Base-by-base conservation (phyloP, 2,113 vertebrate species). In the Rana temporaria region DNA sequence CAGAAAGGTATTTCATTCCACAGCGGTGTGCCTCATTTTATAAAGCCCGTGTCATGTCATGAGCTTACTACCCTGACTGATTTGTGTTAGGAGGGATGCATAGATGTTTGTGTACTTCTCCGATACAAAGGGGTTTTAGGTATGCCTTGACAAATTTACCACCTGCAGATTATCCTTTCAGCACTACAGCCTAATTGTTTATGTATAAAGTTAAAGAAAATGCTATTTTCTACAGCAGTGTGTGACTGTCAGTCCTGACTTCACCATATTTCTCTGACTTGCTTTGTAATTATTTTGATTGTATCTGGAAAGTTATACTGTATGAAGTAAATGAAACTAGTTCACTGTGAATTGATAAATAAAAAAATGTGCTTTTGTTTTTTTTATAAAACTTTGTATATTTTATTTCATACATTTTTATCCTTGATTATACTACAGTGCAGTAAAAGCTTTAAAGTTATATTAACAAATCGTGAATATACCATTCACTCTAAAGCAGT, bases 341-440 rank as follows among this genome's bases (percentile, higher is more conserved):
- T 12, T 74, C 71, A 74, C 71, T 74, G 71, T 74, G 71, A 74
- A 59, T 38, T 16, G 55, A 38, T 57, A 60, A 22, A 74, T 59
- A 59, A 74, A 74, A 74, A 57, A 30, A 30, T 30, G 53, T 69
- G 18, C 19, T 69, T 71, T n/a, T n/a, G n/a, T n/a, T 17, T 26
- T 26, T 48, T 68, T 69, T 52, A 11, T 48, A 48, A 48, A 48
- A 1, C 6, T 48, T 1, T 48, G 9, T 12, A 48, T 48, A 4
- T 48, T 48, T 48, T 48, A 48, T 48, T 48, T 48, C 42, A 11
- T 48, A 12, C 42, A 48, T 48, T 48, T 48, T 48, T 48, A 11
- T 48, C 42, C 42, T 12, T 12, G 14, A 8, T 14, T 48, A 8
- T 48, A 48, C 42, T 12, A 48, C 12, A 12, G 42, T 48, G 9